Conservation (phyloP, 2,797 vertebrate species). For the Manis crassicaudata region DNA sequence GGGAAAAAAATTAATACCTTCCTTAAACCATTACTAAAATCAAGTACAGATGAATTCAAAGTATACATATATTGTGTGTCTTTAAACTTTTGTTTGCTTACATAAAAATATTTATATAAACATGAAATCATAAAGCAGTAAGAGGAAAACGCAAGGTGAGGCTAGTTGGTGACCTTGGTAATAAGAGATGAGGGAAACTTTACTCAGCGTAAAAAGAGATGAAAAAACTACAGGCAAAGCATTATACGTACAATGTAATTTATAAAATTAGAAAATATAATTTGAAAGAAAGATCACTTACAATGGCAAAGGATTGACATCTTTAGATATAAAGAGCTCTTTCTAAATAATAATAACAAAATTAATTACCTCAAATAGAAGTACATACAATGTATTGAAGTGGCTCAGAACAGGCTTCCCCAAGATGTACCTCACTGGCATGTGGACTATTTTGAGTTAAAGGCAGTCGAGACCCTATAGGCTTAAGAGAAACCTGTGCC, state of each 20-base stretch:
- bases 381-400: neutral
- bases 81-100: conserved; percentile 16
- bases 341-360: neutral
- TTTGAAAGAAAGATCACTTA: neutral
- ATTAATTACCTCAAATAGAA: neutral
- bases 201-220: neutral
- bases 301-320: neutral
- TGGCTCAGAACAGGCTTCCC: no score
- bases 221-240: neutral
- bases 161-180: neutral
- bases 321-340: neutral
- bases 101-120: neutral
- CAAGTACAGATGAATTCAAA: neutral
- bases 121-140: neutral
- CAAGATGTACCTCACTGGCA: no score
- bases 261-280: neutral
- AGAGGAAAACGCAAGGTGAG: neutral
- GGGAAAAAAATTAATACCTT: neutral
- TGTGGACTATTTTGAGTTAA: no score
- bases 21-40: neutral
- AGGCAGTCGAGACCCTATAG: no score
- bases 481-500: no score
- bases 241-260: neutral
- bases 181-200: neutral
- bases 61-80: neutral